Evolutionary conservation across 2,888 invertebrate genomes (phyloP), one percentile per base, ranked within the genome.

Genomic region (Physocephala rufipes): DNA sequence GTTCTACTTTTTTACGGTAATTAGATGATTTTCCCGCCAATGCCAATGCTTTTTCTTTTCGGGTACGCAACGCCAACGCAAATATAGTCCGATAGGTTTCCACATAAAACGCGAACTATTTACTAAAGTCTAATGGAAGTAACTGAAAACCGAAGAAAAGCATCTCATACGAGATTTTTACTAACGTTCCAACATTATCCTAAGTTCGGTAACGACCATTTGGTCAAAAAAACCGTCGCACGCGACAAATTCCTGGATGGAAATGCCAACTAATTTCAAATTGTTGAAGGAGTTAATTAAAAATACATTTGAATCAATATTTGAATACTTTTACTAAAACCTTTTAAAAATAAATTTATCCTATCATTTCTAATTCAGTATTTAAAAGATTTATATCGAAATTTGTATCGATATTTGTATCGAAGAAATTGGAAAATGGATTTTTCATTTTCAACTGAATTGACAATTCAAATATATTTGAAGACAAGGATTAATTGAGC

Each of bases 41-140:
- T 26, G 26, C 58, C 13, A 16, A 9, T 3, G 24, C 24, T 26
- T 4, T 26, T n/a, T n/a, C 21, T 26, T 21, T 47, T 47, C 63
- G 47, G 1, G 45, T 2, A n/a, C 63, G 26, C 45, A 47, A 55
- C 30, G 3, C 5, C 62, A n/a, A n/a, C n/a, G n/a, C 19, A 43
- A 21, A 36, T 43, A 2, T 16, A 36, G 5, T 36, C 36, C 36
- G 59, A 47, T 59, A 49, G 19, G 59, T 59, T 67, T 61, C 43
- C 47, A 45, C 47, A 47, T n/a, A 59, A 59, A 47, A 59, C 67
- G 67, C 67, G 59, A 61, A 67, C 67, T 67, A 45, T 61, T 67
- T 67, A 45, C 47, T 26, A 43, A 16, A n/a, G 13, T 13, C 26
- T 16, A 47, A 49, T 16, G 59, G 45, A 58, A 21, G 12, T 59